A percentile compares a stretch with the other conserved stretches of the same genome.
phyloP scores from a whole-genome alignment of 2,113 vertebrate genomes.

The Bombycilla garrulus region DNA sequence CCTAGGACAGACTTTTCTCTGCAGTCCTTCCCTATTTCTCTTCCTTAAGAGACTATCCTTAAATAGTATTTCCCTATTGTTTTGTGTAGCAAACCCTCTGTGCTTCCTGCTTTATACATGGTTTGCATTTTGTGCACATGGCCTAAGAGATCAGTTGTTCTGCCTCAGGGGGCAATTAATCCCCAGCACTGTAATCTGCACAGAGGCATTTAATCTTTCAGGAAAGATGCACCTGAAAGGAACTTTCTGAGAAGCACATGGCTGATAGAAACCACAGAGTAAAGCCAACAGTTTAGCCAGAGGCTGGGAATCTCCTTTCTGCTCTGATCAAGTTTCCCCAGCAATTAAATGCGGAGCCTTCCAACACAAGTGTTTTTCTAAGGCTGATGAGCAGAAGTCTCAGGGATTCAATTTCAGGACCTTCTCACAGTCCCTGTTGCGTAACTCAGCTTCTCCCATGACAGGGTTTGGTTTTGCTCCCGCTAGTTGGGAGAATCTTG shows the following conservation, averaged over 20 bases:
- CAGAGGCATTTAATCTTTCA: slow-evolving; percentile 58
- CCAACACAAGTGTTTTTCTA: slow-evolving; percentile 6
- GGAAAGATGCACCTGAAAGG: slow-evolving; percentile 57
- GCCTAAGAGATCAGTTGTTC: slow-evolving; percentile 13
- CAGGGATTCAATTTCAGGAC: not conserved
- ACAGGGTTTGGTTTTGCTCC: not conserved
- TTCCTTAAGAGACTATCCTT: slow-evolving; percentile 2
- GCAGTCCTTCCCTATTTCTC: not conserved
- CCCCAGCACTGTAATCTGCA: slow-evolving; percentile 39
- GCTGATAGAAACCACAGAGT: slow-evolving; percentile 17
- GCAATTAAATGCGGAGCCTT: slow-evolving; percentile 41
- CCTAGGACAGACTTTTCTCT: not conserved
- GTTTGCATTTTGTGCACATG: slow-evolving; percentile 27
- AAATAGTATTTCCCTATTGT: slow-evolving; percentile 28
- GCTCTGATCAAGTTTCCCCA: slow-evolving; percentile 39
- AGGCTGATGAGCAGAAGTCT: not conserved
- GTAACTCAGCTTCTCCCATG: not conserved
- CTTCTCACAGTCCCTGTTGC: not conserved
- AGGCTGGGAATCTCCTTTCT: slow-evolving; percentile 40
- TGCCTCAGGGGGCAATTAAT: slow-evolving; percentile 58
- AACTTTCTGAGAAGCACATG: slow-evolving; percentile 20
- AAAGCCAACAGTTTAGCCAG: slow-evolving; percentile 52
- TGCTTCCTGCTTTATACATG: not conserved
- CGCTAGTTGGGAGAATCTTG: rapidly evolving
- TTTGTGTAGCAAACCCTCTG: not conserved